phyloP scores from a whole-genome alignment of 2,888 invertebrate genomes.

The Priocnemis perturbator region DNA sequence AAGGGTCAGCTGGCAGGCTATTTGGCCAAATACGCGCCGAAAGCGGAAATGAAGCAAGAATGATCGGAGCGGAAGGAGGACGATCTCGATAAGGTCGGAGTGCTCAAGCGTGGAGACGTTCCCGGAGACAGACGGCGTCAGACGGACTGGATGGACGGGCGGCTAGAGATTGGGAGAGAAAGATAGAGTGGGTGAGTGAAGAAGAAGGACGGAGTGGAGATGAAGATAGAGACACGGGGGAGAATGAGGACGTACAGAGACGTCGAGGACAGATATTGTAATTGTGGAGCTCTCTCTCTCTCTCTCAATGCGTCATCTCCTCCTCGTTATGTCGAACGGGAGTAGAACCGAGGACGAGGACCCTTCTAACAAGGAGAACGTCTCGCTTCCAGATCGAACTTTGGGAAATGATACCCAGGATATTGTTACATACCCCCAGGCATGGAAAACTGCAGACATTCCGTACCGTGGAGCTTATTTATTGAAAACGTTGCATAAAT shows the following conservation, averaged over 20 bases:
- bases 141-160: too few species aligned
- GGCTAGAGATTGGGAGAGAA: not conserved
- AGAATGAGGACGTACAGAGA: not conserved
- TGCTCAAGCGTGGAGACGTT: not conserved
- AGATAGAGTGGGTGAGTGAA: not conserved
- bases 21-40: not conserved
- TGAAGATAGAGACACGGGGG: not conserved
- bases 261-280: constrained; percentile 6
- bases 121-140: too few species aligned
- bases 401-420: too few species aligned
- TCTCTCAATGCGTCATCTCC: not conserved
- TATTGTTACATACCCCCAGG: too few species aligned
- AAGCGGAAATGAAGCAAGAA: constrained; percentile 7
- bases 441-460: too few species aligned
- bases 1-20: not conserved
- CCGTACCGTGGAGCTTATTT: too few species aligned
- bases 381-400: too few species aligned
- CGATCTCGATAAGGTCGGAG: constrained; percentile 5
- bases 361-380: too few species aligned
- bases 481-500: too few species aligned
- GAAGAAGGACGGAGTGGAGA: not conserved
- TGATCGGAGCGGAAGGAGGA: constrained; percentile 6
- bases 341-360: not conserved
- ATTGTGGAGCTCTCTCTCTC: not conserved
- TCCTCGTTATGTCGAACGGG: not conserved